These are phyloP conservation scores for Eupithecia subumbrata DNA, from an alignment of 2,888 invertebrate genomes.

Conservation along the genomic window DNA sequence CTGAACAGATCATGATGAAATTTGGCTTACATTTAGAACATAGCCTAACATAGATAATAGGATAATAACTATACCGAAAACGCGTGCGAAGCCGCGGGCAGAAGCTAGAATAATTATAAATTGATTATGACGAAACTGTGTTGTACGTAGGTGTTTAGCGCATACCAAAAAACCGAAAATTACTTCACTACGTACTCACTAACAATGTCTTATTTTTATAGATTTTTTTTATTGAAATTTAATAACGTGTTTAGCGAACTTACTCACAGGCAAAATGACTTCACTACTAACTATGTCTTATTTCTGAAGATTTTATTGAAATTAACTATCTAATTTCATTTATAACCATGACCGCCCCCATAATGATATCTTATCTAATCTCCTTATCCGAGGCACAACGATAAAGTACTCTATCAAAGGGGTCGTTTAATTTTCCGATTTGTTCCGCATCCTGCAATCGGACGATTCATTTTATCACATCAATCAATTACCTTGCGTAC, in stretches of 20 bases:
- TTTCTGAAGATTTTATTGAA: not conserved
- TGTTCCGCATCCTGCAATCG: slow-evolving; percentile 53
- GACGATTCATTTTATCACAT: slow-evolving; percentile 73
- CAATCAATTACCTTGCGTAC: slow-evolving; percentile 73
- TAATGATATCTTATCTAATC: slow-evolving; percentile 6
- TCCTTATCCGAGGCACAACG: slow-evolving; percentile 18
- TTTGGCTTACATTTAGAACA: too few species aligned
- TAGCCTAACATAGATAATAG: too few species aligned
- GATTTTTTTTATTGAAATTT: not conserved
- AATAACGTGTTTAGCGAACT: not conserved
- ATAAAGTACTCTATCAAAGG: slow-evolving; percentile 34
- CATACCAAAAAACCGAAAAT: too few species aligned
- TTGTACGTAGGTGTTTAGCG: not conserved
- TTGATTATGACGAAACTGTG: not conserved
- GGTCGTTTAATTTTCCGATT: slow-evolving; percentile 60
- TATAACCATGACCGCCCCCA: not conserved
- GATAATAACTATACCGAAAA: too few species aligned
- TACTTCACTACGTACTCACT: not conserved
- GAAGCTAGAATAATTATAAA: too few species aligned
- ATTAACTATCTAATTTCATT: not conserved
- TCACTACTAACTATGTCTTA: not conserved
- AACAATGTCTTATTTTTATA: not conserved
- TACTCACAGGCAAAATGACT: not conserved
- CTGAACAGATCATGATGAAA: too few species aligned
- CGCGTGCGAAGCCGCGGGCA: too few species aligned